Evolutionary conservation across 2,888 invertebrate species (phyloP).

Genomic region (Apoderus coryli): DNA sequence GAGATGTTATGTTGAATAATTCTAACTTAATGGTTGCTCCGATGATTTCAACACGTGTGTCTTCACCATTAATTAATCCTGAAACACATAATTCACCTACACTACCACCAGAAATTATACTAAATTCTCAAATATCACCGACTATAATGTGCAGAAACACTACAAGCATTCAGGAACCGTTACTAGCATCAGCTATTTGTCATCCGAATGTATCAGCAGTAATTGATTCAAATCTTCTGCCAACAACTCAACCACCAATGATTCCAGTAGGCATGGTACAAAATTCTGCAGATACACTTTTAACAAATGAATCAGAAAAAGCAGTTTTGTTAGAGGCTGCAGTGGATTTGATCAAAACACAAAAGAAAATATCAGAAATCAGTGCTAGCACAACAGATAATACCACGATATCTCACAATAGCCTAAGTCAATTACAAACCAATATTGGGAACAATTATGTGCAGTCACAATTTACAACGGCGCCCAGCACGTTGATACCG

Average conservation of each 20-base stretch:
- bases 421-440: slow-evolving; percentile 19
- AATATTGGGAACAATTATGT: slow-evolving; percentile 18
- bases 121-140: slow-evolving; percentile 46
- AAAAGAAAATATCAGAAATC: slow-evolving; percentile 40
- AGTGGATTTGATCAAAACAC: slow-evolving; percentile 52
- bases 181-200: slow-evolving; percentile 21
- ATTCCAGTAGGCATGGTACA: slow-evolving; percentile 20
- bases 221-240: slow-evolving; percentile 14
- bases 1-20: slow-evolving; percentile 32
- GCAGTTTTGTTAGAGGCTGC: slow-evolving; percentile 64
- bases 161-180: slow-evolving; percentile 20
- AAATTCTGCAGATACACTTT: slow-evolving; percentile 17
- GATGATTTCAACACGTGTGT: slow-evolving; percentile 22
- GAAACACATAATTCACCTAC: slow-evolving; percentile 30
- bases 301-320: slow-evolving; percentile 48
- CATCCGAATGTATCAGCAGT: slow-evolving; percentile 25
- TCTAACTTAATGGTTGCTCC: slow-evolving; percentile 22
- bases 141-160: slow-evolving; percentile 38
- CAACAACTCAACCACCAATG: slow-evolving; percentile 11
- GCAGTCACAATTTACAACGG: slow-evolving; percentile 13
- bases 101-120: slow-evolving; percentile 43
- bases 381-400: slow-evolving; percentile 14
- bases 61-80: slow-evolving; percentile 18
- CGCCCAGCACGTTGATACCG: slow-evolving; percentile 10
- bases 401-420: slow-evolving; percentile 6